Percentiles rank a stretch among this genome's conserved stretches.
These are phyloP conservation scores for Trematomus bernacchii DNA, from an alignment of 2,797 vertebrate genomes.

Conservation along the genomic window DNA sequence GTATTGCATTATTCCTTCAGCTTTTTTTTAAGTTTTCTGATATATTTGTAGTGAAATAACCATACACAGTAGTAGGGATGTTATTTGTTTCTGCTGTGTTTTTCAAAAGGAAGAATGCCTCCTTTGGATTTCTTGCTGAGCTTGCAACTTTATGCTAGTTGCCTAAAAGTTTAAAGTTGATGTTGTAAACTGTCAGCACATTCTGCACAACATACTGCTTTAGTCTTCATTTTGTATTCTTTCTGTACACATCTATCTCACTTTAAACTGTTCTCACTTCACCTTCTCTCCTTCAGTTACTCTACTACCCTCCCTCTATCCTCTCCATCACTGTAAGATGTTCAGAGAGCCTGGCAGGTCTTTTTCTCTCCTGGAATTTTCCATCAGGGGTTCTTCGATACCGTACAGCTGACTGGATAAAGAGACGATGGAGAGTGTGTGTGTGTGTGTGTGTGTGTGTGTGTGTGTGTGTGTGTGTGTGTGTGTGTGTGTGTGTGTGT, in stretches of 20 bases:
- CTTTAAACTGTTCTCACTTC: neutral
- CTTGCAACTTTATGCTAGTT: neutral
- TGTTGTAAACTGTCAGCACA: neutral
- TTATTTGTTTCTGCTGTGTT: neutral
- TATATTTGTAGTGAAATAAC: too few relatives aligned
- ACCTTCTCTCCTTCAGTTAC: too few relatives aligned
- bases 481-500: conserved; percentile 4
- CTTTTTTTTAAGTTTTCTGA: too few relatives aligned
- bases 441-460: neutral
- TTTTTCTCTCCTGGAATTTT: conserved; percentile 49
- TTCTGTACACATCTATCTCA: conserved; percentile 9
- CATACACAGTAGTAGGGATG: too few relatives aligned
- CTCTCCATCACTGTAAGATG: conserved; percentile 5
- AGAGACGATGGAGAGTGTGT: conserved; percentile 18
- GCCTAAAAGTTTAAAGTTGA: neutral
- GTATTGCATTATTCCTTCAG: too few relatives aligned
- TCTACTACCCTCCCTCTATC: neutral
- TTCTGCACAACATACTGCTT: neutral
- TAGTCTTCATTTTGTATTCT: neutral
- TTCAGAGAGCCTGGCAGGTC: conserved; percentile 27
- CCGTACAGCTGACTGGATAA: conserved; percentile 51
- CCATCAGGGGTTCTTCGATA: conserved; percentile 55
- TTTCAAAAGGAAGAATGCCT: neutral
- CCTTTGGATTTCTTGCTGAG: neutral
- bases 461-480: conserved; percentile 13